Conservation (phyloP, 2,113 vertebrate species). For the Peromyscus californicus region DNA sequence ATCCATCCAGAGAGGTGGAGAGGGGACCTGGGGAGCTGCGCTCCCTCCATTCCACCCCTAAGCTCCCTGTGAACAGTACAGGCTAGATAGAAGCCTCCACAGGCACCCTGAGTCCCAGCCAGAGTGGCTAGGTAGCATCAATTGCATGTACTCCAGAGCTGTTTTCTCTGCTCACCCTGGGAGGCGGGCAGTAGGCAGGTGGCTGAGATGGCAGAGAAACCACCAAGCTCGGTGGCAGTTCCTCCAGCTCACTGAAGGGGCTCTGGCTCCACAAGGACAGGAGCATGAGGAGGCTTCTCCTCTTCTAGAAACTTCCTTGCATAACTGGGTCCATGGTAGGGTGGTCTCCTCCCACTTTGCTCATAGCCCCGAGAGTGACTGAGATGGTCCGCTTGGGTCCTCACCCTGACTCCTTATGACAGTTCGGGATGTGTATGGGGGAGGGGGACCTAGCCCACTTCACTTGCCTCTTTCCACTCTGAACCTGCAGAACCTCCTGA, state of each 20-base stretch:
- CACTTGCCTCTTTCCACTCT: neutral
- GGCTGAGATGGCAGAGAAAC: neutral
- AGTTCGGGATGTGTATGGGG: too few relatives aligned
- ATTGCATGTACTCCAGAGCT: neutral
- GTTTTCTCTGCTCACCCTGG: neutral
- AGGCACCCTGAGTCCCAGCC: neutral
- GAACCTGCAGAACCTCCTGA: neutral
- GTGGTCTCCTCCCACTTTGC: neutral
- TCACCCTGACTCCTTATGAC: too few relatives aligned
- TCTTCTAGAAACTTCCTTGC: constrained; percentile 20
- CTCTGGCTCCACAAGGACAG: neutral
- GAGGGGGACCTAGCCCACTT: neutral
- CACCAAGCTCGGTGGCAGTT: neutral
- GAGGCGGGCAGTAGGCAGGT: neutral
- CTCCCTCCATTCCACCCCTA: neutral
- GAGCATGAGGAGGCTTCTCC: neutral
- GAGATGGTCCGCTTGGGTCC: too few relatives aligned
- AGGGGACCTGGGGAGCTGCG: neutral
- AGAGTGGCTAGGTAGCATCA: neutral
- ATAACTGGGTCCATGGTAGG: neutral
- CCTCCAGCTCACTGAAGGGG: neutral
- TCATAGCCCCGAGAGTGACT: neutral
- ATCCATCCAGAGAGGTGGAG: neutral
- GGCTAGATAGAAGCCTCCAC: neutral
- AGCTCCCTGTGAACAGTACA: neutral